A percentile compares a stretch with the other conserved stretches of the same genome.
These are phyloP conservation scores for Drosophila macrospina DNA, from an alignment of 2,888 invertebrate genomes.

Conservation along the genomic window DNA sequence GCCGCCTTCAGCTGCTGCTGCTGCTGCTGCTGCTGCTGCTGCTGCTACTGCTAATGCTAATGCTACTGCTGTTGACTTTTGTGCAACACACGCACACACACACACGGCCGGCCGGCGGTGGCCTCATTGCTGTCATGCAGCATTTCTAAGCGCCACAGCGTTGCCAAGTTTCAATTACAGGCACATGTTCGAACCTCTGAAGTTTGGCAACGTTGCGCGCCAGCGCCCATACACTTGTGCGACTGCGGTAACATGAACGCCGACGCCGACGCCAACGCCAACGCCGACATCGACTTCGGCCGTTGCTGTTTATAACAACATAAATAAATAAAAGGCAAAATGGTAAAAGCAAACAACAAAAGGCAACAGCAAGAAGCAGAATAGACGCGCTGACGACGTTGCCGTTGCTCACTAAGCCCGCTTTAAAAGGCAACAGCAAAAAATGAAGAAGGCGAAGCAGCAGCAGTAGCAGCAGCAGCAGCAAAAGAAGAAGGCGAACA, in stretches of 20 bases:
- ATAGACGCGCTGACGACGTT: constrained; percentile 45
- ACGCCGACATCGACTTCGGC: constrained; percentile 17
- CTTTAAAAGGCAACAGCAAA: constrained; percentile 41
- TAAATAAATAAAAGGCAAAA: constrained; percentile 67
- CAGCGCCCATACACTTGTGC: constrained; percentile 62
- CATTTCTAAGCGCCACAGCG: constrained; percentile 55
- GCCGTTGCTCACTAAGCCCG: constrained; percentile 29
- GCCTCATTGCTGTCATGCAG: constrained; percentile 67
- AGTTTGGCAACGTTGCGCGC: constrained; percentile 45
- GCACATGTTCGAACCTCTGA: constrained; percentile 54
- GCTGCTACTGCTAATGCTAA: constrained; percentile 7
- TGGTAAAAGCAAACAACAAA: constrained; percentile 37
- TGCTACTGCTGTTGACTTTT: no score
- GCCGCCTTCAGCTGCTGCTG: constrained; percentile 31
- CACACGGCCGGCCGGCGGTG: constrained; percentile 53
- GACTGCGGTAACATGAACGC: constrained; percentile 37
- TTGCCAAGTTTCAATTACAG: constrained; percentile 60
- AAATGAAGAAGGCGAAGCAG: constrained; percentile 8
- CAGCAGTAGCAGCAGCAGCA: constrained; percentile 5
- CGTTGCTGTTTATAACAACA: constrained; percentile 67
- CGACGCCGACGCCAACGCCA: constrained; percentile 8
- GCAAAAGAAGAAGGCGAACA: background rate
- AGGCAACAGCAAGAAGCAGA: constrained; percentile 45
- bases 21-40: no score
- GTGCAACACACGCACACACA: constrained; percentile 4